A percentile compares a stretch with the other conserved stretches of the same genome.
phyloP scores from a whole-genome alignment of 2,797 vertebrate species.

The Phoebastria nigripes region DNA sequence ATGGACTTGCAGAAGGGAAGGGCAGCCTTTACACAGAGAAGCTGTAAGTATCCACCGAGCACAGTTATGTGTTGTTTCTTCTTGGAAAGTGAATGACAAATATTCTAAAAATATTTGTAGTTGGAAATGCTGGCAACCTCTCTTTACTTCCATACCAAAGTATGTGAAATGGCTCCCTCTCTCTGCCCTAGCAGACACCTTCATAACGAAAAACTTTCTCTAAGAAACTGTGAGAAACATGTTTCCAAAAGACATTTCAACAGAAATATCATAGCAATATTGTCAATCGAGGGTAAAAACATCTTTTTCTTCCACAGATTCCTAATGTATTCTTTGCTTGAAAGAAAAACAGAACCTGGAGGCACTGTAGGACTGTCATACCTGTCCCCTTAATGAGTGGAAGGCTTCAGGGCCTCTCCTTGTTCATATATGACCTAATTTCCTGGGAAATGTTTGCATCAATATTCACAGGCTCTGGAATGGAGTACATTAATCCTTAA shows the following conservation, averaged over 20 bases:
- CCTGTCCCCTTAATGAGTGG: background rate
- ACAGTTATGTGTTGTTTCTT: background rate
- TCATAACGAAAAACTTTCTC: background rate
- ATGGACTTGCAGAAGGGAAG: background rate
- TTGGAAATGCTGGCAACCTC: background rate
- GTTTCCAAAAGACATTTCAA: background rate
- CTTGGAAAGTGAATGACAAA: background rate
- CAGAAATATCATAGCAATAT: background rate
- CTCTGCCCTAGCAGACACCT: background rate
- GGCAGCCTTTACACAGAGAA: background rate
- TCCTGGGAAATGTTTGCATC: background rate
- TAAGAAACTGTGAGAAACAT: background rate
- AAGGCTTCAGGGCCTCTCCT: background rate
- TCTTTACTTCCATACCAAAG: background rate
- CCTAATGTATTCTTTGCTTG: background rate
- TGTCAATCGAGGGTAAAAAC: background rate
- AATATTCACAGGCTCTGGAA: background rate
- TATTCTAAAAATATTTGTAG: background rate
- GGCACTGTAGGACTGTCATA: background rate
- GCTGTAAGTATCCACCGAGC: background rate
- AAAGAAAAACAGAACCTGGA: background rate
- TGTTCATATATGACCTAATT: background rate
- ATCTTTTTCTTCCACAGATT: background rate
- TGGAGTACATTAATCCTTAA: background rate
- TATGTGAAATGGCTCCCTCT: background rate